Percentiles rank a stretch among this genome's conserved stretches.
These are phyloP conservation scores for Hermatobates lingyangjiaoensis DNA, from an alignment of 1,140 invertebrate species.

Conservation along the genomic window DNA sequence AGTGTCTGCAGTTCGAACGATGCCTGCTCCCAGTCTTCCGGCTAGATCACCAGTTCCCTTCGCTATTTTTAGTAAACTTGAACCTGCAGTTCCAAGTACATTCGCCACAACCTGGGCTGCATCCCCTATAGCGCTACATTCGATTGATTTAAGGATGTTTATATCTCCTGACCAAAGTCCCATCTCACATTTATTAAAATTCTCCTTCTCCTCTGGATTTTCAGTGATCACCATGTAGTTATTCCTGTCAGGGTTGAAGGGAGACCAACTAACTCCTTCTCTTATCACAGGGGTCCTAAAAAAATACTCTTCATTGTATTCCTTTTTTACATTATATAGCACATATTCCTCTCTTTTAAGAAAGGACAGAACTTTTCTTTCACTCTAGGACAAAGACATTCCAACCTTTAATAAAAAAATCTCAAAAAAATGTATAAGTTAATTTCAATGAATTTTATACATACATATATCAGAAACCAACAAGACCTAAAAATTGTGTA, in stretches of 20 bases:
- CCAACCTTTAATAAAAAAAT: no score
- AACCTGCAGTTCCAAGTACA: not conserved
- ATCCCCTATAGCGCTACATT: constrained; percentile 1
- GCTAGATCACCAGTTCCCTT: no score
- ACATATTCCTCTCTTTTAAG: not conserved
- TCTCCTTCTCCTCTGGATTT: constrained; percentile 24
- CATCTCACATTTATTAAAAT: constrained; percentile 39
- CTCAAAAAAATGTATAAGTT: no score
- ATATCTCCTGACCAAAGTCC: constrained; percentile 34
- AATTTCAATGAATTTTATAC: no score
- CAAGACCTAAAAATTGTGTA: no score
- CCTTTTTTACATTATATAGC: not conserved
- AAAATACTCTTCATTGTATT: not conserved
- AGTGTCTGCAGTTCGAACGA: no score
- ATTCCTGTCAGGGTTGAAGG: constrained; percentile 26
- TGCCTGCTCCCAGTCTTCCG: no score
- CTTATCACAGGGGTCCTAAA: constrained; percentile 13
- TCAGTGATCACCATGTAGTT: constrained; percentile 33
- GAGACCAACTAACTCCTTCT: constrained; percentile 11
- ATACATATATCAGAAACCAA: no score
- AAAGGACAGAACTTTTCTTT: not conserved
- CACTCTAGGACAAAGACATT: no score
- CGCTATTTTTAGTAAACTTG: not conserved
- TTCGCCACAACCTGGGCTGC: not conserved
- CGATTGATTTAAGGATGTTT: not conserved